Evolutionary conservation across 2,888 invertebrate genomes (phyloP).

Genomic region (Portevinia maculata): DNA sequence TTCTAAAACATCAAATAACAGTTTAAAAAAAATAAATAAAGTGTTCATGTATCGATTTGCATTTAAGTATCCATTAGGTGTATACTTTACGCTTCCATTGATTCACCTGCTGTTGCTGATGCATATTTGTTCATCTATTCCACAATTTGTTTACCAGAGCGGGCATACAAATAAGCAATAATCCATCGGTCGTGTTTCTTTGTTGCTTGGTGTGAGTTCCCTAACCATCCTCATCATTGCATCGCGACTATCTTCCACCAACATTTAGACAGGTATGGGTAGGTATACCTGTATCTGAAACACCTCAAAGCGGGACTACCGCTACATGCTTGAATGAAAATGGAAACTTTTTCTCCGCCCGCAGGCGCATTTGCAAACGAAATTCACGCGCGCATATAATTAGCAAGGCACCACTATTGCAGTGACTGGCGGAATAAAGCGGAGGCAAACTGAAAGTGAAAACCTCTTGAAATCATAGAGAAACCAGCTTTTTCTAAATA

Average conservation of each 20-base stretch:
- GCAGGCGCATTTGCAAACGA: conserved; percentile 41
- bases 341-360: conserved; percentile 49
- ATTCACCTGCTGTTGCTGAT: conserved; percentile 37
- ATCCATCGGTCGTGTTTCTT: not conserved
- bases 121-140: conserved; percentile 5
- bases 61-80: conserved; percentile 31
- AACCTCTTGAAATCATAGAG: conserved; percentile 36
- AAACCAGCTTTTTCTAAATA: conserved; percentile 52
- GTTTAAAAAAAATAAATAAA: not conserved
- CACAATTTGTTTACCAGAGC: not conserved
- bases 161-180: conserved; percentile 5
- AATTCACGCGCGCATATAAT: conserved; percentile 56
- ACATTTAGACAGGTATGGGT: conserved; percentile 15
- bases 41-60: conserved; percentile 29
- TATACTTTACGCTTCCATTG: conserved; percentile 12
- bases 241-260: not conserved
- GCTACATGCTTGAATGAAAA: conserved; percentile 49
- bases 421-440: not conserved
- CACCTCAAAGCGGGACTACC: conserved; percentile 25
- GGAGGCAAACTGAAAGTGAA: conserved; percentile 51
- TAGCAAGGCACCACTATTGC: conserved; percentile 18
- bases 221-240: conserved; percentile 6
- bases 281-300: not conserved
- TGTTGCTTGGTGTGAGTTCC: conserved; percentile 14
- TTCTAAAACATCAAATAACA: conserved; percentile 5